Base-by-base conservation (phyloP, 2,113 vertebrate genomes). In the Sinocyclocheilus anshuiensis region DNA sequence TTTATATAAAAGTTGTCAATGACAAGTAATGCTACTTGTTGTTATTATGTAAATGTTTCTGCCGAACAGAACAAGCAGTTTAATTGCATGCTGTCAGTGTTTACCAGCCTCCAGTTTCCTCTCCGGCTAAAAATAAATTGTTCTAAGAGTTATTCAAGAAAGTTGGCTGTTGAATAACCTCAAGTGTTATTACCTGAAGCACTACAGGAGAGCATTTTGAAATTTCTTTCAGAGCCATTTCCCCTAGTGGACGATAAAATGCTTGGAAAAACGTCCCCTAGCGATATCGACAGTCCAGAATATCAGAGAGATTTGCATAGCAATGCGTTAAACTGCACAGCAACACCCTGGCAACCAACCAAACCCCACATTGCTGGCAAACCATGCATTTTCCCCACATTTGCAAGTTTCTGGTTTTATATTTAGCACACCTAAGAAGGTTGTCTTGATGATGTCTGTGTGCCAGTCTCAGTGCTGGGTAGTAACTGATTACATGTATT, bases 61-160 rank as follows among this genome's bases (percentile, higher is more conserved):
- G 24, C 24, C 24, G 18, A 69, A 82, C 42, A 82, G 39, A 67
- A 50, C 61, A 69, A 82, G 63, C 80, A 13, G 80, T 82, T 82
- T 81, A 81, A 81, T 81, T 81, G 80, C 61, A 69, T 26, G 80
- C 80, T 81, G 80, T 81, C 80, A 50, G 24, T 81, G 61, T 81
- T 81, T 29, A 81, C 36, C 61, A 69, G 61, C 80, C 80, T 67
- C 78, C 22, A 63, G 78, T 63, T 80, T 69, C 24, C 12, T 81
- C 61, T 26, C 39, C 10, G 42, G 42, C 39, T 67, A 69, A 69
- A 67, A 50, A 67, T 48, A 48, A 81, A 69, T 67, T 12, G 42
- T 33, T 81, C 15, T 20, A 67, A 79, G 53, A 59, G 29, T 22
- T 81, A 81, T 29, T 81, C 9, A 50, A 67, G 79, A 50, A 81